These are phyloP conservation scores for Hylia prasina DNA, from an alignment of 2,113 vertebrate genomes.

Conservation along the genomic window DNA sequence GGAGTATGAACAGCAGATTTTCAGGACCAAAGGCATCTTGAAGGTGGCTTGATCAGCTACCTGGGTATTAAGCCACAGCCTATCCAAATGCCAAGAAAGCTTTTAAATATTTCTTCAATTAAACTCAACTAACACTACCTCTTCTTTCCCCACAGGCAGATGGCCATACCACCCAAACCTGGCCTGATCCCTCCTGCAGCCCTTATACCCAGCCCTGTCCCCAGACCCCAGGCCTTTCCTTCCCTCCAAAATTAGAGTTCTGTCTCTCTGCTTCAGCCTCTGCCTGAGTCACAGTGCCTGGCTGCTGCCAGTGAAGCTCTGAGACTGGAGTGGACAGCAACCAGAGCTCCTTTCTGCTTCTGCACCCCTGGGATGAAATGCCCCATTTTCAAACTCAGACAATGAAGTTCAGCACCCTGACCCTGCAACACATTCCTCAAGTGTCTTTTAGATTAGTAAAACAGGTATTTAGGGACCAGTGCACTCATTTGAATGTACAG, in stretches of 20 bases:
- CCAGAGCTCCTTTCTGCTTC: neutral
- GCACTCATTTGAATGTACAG: neutral
- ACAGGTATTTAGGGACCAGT: neutral
- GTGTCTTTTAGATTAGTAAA: neutral
- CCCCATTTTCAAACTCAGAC: neutral
- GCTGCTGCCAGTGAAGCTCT: neutral
- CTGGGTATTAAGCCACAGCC: neutral
- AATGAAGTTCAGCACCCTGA: neutral
- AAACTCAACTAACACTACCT: accelerated
- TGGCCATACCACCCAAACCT: neutral
- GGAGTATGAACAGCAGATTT: neutral
- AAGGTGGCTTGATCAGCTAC: neutral
- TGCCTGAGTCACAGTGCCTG: neutral
- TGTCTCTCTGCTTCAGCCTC: neutral
- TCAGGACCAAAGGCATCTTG: neutral
- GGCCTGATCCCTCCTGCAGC: neutral
- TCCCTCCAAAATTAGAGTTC: neutral
- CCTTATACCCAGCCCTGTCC: neutral
- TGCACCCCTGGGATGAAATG: neutral
- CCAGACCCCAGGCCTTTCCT: neutral
- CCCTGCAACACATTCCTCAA: neutral
- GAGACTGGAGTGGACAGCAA: accelerated
- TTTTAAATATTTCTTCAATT: neutral
- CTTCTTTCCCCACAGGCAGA: neutral
- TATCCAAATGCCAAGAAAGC: neutral